Base-by-base conservation (phyloP, 2,797 vertebrate genomes). In the Coilia nasus region DNA sequence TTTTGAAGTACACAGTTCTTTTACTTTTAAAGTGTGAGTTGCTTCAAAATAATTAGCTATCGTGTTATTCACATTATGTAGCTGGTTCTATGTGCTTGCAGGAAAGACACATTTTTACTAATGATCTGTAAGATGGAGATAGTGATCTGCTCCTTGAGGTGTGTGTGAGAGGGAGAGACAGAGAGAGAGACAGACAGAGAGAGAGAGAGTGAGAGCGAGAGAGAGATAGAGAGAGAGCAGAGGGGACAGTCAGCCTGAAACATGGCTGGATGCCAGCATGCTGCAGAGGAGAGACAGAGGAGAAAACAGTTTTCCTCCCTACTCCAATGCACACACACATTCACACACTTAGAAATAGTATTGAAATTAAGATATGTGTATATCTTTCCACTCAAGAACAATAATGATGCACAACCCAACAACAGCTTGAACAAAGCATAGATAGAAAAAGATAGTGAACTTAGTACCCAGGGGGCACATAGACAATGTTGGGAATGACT, bases 241-340 rank as follows among this genome's bases (percentile, higher is more conserved):
- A 81, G 60, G 87, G 84, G 83, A 86, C 86, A 87, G 85, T 87
- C 83, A 88, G 86, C 81, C 85, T 82, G 83, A 81, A 85, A 62
- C 14, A 28, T 90, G 89, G 89, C 89, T 64, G 80, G 57, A 60
- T 81, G 88, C 88, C 89, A 90, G 88, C 88, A 54, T 83, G 83
- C 88, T 89, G 88, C 89, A 87, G 89, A 89, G 87, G 83, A 87
- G n/a, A 82, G 41, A 19, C 54, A 80, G 67, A 75, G 67, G 67
- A 75, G 67, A 75, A 41, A 75, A 41, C 67, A 75, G 21, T 62
- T 23, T 23, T 23, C 1, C 21, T 23, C 60, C 7, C 50, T 54
- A 54, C 7, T 9, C 9, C 1, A 28, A 35, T n/a, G 17, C 64
- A 35, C 25, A 31, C 25, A 71, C 64, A 31, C 64, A 71, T 25